Evolutionary conservation across 2,888 invertebrate genomes (phyloP).

Genomic region (Fissipunctia ypsillon): DNA sequence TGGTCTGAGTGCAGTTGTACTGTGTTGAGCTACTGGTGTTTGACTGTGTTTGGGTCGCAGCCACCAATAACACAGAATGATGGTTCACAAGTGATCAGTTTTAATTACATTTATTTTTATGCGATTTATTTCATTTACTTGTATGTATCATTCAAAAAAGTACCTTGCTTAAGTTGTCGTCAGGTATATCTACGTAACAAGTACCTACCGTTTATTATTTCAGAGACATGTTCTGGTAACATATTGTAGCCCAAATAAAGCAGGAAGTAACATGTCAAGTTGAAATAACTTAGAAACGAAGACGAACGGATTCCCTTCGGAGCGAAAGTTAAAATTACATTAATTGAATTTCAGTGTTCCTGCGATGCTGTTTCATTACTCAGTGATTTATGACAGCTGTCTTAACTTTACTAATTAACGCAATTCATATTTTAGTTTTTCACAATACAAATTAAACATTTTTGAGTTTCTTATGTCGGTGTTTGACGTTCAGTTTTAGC

Average conservation of each 20-base stretch:
- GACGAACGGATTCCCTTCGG: slow-evolving; percentile 55
- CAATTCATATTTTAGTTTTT: slow-evolving; percentile 72
- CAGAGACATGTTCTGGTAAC: slow-evolving; percentile 12
- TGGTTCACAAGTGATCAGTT: not conserved
- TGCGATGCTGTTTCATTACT: slow-evolving; percentile 68
- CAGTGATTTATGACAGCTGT: slow-evolving; percentile 75
- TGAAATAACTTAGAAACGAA: slow-evolving; percentile 51
- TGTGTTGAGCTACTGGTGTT: not conserved
- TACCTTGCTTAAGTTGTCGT: not conserved
- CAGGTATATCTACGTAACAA: not conserved
- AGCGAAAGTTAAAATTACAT: slow-evolving; percentile 67
- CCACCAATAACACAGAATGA: not conserved
- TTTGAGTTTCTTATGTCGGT: slow-evolving; percentile 37
- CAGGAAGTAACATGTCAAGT: slow-evolving; percentile 59
- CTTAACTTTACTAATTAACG: slow-evolving; percentile 74
- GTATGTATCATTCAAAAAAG: not conserved
- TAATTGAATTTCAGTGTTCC: slow-evolving; percentile 73
- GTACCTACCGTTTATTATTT: not conserved
- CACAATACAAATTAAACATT: slow-evolving; percentile 55
- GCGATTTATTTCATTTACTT: not conserved
- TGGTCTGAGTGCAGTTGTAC: not conserved
- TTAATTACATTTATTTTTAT: not conserved
- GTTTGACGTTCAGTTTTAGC: slow-evolving; percentile 9
- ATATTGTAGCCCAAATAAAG: slow-evolving; percentile 36
- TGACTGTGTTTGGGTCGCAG: not conserved